Conservation (phyloP, 2,888 invertebrate genomes). For the Lypha dubia region DNA sequence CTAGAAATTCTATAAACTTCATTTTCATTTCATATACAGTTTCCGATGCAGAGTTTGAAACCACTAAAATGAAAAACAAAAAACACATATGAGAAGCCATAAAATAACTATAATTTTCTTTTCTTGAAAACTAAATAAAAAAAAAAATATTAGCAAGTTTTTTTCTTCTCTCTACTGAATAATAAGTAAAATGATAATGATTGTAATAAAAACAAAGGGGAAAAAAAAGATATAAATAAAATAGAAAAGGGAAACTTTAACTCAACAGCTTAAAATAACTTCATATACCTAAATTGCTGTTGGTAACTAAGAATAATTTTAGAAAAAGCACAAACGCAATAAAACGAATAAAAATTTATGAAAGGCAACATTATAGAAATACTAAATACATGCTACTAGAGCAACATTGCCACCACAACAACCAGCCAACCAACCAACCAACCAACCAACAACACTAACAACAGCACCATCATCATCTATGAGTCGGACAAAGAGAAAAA, state of each 20-base stretch:
- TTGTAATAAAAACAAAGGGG: constrained; percentile 18
- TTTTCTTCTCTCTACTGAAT: constrained; percentile 5
- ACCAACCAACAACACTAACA: no score
- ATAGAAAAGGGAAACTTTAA: constrained; percentile 40
- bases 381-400: constrained; percentile 44
- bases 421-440: not conserved
- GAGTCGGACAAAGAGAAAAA: not conserved
- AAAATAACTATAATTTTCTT: constrained; percentile 55
- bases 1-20: constrained; percentile 22
- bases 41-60: constrained; percentile 2
- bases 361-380: constrained; percentile 15
- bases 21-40: constrained; percentile 9
- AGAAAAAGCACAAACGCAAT: not conserved
- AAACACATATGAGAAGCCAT: constrained; percentile 11
- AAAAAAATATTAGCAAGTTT: constrained; percentile 20
- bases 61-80: not conserved
- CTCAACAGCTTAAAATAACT: constrained; percentile 57
- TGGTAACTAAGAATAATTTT: constrained; percentile 46
- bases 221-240: not conserved
- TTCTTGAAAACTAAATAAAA: no score
- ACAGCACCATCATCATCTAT: not conserved
- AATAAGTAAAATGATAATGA: constrained; percentile 38
- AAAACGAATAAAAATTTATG: not conserved
- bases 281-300: constrained; percentile 46
- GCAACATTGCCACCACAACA: constrained; percentile 19